Evolutionary conservation across 2,113 vertebrate species (phyloP).

Genomic region (Stercorarius parasiticus): DNA sequence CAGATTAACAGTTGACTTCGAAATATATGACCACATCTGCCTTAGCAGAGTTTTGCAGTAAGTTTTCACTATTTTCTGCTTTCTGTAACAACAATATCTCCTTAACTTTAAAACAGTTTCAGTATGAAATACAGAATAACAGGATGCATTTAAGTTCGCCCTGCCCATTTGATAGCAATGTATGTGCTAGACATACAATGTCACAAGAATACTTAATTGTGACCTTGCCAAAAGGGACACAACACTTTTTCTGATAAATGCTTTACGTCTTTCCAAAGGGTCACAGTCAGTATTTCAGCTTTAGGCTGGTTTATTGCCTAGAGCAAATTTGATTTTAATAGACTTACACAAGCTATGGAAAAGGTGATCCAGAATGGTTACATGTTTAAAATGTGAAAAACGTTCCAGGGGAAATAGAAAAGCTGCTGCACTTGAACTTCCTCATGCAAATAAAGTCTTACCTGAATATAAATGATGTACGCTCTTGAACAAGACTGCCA

Average conservation of each 20-base stretch:
- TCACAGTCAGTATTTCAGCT: constrained; percentile 1
- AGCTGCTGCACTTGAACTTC: constrained; percentile 2
- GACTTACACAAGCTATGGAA: background rate
- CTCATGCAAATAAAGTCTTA: constrained; percentile 20
- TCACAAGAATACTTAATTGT: constrained; percentile 10
- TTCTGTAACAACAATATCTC: background rate
- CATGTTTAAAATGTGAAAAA: constrained; percentile 17
- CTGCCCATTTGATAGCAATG: background rate
- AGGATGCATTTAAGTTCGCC: background rate
- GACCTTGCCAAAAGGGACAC: constrained; percentile 1
- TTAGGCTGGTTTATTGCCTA: constrained; percentile 7
- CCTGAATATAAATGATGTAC: constrained; percentile 15
- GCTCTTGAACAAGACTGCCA: background rate
- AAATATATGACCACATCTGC: background rate
- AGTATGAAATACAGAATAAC: background rate
- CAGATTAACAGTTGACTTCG: background rate
- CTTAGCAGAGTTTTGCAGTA: background rate
- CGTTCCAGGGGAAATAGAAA: constrained; percentile 2
- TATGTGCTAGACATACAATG: background rate
- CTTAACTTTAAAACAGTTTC: background rate
- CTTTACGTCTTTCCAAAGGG: background rate
- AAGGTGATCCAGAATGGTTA: constrained; percentile 7
- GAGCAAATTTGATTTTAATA: constrained; percentile 32
- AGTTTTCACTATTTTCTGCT: background rate
- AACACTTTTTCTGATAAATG: background rate